Percentiles rank a stretch among this genome's conserved stretches.
These are phyloP conservation scores for Pocillopora damicornis DNA, from an alignment of 64 coral and sea anemone species.

Conservation along the genomic window DNA sequence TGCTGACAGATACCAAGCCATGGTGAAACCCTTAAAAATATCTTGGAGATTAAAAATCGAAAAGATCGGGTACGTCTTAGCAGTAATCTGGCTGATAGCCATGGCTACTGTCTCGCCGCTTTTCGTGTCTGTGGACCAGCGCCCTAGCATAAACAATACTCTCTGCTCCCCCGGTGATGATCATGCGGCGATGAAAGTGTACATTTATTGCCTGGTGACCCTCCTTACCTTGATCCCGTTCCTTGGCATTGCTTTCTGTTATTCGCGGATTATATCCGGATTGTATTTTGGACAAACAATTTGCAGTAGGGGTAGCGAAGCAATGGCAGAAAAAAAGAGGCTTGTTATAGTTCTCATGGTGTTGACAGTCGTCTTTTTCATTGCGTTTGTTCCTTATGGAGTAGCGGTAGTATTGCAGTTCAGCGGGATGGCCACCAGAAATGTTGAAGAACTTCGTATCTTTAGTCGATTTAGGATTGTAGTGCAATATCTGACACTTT, in stretches of 20 bases:
- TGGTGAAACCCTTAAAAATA: conserved; percentile 34
- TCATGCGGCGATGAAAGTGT: conserved; percentile 4
- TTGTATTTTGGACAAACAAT: conserved; percentile 65
- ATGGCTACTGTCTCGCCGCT: conserved; percentile 6
- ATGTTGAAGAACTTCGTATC: neutral
- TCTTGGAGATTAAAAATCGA: neutral
- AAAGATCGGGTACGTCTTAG: conserved; percentile 37
- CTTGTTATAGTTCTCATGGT: neutral
- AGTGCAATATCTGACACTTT: neutral
- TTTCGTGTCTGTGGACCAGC: neutral
- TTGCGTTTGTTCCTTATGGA: neutral
- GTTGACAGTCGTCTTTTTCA: neutral
- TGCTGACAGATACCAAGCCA: conserved; percentile 49
- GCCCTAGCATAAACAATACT: neutral
- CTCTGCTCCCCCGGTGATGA: neutral
- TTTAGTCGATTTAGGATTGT: neutral
- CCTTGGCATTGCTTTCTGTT: conserved; percentile 52
- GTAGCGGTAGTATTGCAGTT: neutral
- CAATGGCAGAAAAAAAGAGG: neutral
- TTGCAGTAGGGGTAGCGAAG: neutral
- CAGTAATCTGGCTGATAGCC: conserved; percentile 29
- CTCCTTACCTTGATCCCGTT: conserved; percentile 50
- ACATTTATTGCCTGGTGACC: conserved; percentile 42
- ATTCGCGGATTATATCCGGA: conserved; percentile 53
- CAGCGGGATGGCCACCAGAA: neutral